Conservation (phyloP, 2,888 invertebrate genomes). For the Caenorhabditis sinica region DNA sequence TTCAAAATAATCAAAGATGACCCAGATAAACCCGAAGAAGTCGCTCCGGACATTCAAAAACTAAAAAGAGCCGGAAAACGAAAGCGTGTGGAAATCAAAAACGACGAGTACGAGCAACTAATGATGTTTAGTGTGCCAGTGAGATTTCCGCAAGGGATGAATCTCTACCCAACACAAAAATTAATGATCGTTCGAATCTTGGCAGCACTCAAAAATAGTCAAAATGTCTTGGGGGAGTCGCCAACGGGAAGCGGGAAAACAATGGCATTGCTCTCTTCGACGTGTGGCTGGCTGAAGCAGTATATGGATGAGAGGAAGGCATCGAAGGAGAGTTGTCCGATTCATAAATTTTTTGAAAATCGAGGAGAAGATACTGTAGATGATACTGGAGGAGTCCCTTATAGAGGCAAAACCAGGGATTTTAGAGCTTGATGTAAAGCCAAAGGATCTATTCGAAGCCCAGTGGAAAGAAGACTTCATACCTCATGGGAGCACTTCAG, state of each 20-base stretch:
- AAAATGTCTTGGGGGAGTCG: constrained; percentile 90
- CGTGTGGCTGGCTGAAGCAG: constrained; percentile 88
- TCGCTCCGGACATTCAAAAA: neutral
- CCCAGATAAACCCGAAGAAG: neutral
- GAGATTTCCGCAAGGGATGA: constrained; percentile 72
- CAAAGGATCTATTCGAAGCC: constrained; percentile 39
- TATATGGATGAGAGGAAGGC: constrained; percentile 69
- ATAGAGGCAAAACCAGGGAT: neutral
- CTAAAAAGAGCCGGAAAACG: constrained; percentile 16
- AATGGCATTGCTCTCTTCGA: constrained; percentile 89
- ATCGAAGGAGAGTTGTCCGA: constrained; percentile 65
- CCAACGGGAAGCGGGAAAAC: constrained; percentile 92
- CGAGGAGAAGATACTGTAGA: neutral
- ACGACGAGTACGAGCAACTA: constrained; percentile 59
- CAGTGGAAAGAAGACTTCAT: constrained; percentile 61
- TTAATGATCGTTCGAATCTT: constrained; percentile 86
- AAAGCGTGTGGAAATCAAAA: constrained; percentile 55
- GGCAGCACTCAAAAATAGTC: constrained; percentile 86
- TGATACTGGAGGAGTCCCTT: neutral
- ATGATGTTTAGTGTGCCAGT: constrained; percentile 65
- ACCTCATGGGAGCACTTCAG: neutral
- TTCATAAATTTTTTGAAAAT: constrained; percentile 44
- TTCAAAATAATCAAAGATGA: constrained; percentile 17
- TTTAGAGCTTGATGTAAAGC: no score
- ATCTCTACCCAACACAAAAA: constrained; percentile 78